phyloP scores from a whole-genome alignment of 2,797 vertebrate species.

The Gadopsis marmoratus region DNA sequence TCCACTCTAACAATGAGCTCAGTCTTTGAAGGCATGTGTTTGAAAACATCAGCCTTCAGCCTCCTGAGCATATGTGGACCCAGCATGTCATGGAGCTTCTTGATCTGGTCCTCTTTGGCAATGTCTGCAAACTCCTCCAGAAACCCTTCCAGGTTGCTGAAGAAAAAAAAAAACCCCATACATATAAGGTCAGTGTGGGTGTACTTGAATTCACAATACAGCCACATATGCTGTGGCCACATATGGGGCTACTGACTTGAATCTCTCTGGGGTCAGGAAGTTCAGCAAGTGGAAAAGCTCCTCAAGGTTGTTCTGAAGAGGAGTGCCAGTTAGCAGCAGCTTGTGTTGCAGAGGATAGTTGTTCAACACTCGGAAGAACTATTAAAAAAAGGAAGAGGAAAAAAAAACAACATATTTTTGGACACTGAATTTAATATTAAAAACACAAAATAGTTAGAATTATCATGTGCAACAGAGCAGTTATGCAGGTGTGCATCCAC shows the following conservation, averaged over 20 bases:
- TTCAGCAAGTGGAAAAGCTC: slow-evolving; percentile 98
- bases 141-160: slow-evolving; percentile 97
- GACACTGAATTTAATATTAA: not conserved
- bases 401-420: not conserved
- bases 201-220: slow-evolving; percentile 4
- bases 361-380: slow-evolving; percentile 98
- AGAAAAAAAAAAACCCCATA: slow-evolving; percentile 15
- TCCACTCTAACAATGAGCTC: slow-evolving; percentile 98
- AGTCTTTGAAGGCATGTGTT: slow-evolving; percentile 99
- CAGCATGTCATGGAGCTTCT: slow-evolving; percentile 99
- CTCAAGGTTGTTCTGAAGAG: slow-evolving; percentile 97
- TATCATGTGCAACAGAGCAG: not conserved
- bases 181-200: not conserved
- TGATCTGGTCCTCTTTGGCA: slow-evolving; percentile 99
- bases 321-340: slow-evolving; percentile 96
- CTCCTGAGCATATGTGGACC: slow-evolving; percentile 98
- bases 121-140: slow-evolving; percentile 99
- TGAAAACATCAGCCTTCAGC: slow-evolving; percentile 98
- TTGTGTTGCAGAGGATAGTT: slow-evolving; percentile 98
- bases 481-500: not conserved
- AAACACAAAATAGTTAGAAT: not conserved
- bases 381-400: not conserved
- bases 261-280: slow-evolving; percentile 96
- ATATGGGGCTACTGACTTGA: slow-evolving; percentile 89
- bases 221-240: not conserved